Base-by-base conservation (phyloP, 2,888 invertebrate genomes). In the Seira sanloemensis region DNA sequence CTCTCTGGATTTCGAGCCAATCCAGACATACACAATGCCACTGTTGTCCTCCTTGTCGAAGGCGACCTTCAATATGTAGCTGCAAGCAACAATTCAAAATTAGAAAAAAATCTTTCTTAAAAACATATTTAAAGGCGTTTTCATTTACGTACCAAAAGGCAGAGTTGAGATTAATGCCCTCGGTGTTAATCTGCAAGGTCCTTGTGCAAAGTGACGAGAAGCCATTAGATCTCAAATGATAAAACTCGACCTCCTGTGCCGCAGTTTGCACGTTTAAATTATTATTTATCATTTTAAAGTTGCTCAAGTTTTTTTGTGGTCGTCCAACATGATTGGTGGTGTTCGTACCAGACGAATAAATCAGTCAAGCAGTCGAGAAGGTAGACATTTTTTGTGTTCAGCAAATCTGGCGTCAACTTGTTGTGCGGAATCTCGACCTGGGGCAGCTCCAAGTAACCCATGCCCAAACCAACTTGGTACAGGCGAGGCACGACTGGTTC, bases 401-500 rank as follows among this genome's bases (percentile, higher is more conserved):
- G 93, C 88, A 96, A 92, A 0, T 94, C 94, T 89, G 96, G 95
- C 0, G 93, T 93, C 4, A 98, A 93, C 90, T 95, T 95, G 84
- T 94, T 94, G 87, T 95, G 94, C 0, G 96, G 94, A 54, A 95
- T 93, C 91, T 95, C 95, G 2, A 95, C 96, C 93, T 99, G 99
- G 1, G 99, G 99, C 90, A 99, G 92, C 92, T 99, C 99, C 89
- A 99, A 92, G 91, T 98, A 99, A 0, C 99, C 99, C 97, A 98
- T 98, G 68, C 99, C 99, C 16, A 99, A 93, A 90, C 97, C 96
- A 77, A 99, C 97, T 92, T 97, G 96, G 92, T 98, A 99, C 77
- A 99, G 92, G 2, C 96, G 94, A 0, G 98, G 95, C 16, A 93
- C 91, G 0, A 93, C 91, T 88, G 95, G 94, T 9, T 92, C 90